Evolutionary conservation across 2,797 vertebrate species (phyloP).

Genomic region (Fundulus diaphanus): DNA sequence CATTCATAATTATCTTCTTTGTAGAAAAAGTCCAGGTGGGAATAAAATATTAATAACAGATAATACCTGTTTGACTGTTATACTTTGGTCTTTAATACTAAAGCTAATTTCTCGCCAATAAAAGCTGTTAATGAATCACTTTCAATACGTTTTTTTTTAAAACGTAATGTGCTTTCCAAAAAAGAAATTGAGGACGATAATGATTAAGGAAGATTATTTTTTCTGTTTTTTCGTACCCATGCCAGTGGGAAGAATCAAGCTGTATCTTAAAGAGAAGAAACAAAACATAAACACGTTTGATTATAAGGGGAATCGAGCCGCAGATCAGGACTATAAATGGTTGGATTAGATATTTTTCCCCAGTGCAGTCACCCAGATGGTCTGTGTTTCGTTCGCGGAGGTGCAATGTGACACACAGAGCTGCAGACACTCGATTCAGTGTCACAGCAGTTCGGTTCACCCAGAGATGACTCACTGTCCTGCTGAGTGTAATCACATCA

Average conservation of each 20-base stretch:
- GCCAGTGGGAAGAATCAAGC: neutral
- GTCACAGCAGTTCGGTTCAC: constrained; percentile 54
- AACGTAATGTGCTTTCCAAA: too few species aligned
- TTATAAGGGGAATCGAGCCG: neutral
- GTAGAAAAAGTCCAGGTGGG: neutral
- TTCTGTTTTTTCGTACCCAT: neutral
- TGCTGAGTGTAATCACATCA: constrained; percentile 62
- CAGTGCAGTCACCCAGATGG: constrained; percentile 54
- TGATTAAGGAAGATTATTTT: neutral
- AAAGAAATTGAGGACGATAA: neutral
- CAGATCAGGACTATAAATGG: constrained; percentile 1
- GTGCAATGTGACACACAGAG: constrained; percentile 63
- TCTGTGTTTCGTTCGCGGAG: constrained; percentile 49
- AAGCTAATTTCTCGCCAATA: too few species aligned
- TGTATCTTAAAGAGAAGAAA: neutral
- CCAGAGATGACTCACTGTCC: constrained; percentile 68
- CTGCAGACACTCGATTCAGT: constrained; percentile 51
- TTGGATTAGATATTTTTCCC: constrained; percentile 24
- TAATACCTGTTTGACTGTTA: neutral
- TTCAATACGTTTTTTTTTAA: neutral
- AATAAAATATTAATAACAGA: neutral
- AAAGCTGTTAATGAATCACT: neutral
- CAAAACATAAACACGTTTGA: neutral
- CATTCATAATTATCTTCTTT: neutral
- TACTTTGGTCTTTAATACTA: neutral